A percentile compares a stretch with the other conserved stretches of the same genome.
These are phyloP conservation scores for Clepsis dumicolana DNA, from an alignment of 2,888 invertebrate species.

Conservation along the genomic window DNA sequence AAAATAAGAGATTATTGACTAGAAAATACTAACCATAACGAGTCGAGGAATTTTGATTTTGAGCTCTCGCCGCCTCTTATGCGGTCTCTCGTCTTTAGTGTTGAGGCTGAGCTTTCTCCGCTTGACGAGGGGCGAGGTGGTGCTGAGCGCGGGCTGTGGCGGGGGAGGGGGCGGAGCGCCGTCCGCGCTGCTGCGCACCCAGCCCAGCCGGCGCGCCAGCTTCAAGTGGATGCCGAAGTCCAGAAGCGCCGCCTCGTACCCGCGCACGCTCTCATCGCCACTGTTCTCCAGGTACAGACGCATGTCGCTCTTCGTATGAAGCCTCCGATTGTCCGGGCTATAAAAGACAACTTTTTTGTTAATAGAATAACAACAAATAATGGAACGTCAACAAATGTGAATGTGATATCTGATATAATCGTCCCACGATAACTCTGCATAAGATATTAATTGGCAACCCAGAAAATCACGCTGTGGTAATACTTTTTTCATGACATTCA, in stretches of 20 bases:
- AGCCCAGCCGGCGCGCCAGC: slow-evolving; percentile 75
- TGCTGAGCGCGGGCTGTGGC: slow-evolving; percentile 53
- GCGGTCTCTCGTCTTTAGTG: slow-evolving; percentile 51
- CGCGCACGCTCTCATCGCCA: slow-evolving; percentile 53
- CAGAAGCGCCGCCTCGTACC: slow-evolving; percentile 64
- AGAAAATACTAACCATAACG: slow-evolving; percentile 4
- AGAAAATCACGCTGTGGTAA: no score
- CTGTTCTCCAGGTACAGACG: slow-evolving; percentile 65
- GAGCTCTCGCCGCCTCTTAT: slow-evolving; percentile 47
- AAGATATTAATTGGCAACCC: no score
- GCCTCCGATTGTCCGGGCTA: slow-evolving; percentile 74
- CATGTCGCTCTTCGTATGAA: slow-evolving; percentile 80
- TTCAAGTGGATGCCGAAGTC: slow-evolving; percentile 81
- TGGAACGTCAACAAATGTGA: no score
- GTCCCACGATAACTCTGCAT: no score
- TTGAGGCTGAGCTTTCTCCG: slow-evolving; percentile 60
- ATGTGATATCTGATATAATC: no score
- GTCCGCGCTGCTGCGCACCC: slow-evolving; percentile 61
- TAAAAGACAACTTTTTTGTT: not conserved
- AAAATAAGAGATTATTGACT: no score
- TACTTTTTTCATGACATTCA: no score
- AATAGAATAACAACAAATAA: no score
- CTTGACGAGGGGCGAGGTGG: slow-evolving; percentile 65
- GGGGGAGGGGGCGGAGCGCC: slow-evolving; percentile 46
- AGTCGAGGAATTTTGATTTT: slow-evolving; percentile 16